A percentile compares a stretch with the other conserved stretches of the same genome.
These are phyloP conservation scores for Aptenodytes patagonicus DNA, from an alignment of 2,113 vertebrate genomes.

Conservation along the genomic window DNA sequence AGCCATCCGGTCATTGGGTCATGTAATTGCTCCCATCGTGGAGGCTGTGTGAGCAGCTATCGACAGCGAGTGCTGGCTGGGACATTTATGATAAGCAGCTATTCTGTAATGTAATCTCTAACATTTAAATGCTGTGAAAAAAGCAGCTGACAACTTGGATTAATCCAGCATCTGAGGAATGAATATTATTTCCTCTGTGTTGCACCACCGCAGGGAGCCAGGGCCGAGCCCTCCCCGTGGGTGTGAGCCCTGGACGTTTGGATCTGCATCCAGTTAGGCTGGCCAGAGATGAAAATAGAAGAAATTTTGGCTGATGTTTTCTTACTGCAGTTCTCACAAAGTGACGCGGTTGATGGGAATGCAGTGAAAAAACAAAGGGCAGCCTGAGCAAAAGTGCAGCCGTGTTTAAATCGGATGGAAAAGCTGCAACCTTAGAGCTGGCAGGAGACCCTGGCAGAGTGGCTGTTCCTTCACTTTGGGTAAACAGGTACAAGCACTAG, in stretches of 20 bases:
- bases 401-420: fast-evolving
- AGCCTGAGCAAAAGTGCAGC: neutral
- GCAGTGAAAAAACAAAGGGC: neutral
- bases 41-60: neutral
- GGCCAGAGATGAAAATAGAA: neutral
- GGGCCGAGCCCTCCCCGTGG: neutral
- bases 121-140: neutral
- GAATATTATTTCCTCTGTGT: neutral
- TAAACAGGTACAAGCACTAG: fast-evolving
- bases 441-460: neutral
- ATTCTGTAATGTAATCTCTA: neutral
- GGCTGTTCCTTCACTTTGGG: fast-evolving
- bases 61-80: fast-evolving
- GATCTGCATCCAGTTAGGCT: neutral
- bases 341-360: neutral
- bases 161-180: neutral
- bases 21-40: fast-evolving
- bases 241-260: fast-evolving
- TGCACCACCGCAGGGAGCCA: neutral
- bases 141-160: neutral
- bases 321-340: neutral
- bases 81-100: neutral
- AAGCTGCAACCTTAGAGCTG: neutral
- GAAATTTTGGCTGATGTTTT: neutral
- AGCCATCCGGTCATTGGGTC: fast-evolving